Base-by-base conservation (phyloP, 2,888 invertebrate species). In the Drosophila nigricruria region DNA sequence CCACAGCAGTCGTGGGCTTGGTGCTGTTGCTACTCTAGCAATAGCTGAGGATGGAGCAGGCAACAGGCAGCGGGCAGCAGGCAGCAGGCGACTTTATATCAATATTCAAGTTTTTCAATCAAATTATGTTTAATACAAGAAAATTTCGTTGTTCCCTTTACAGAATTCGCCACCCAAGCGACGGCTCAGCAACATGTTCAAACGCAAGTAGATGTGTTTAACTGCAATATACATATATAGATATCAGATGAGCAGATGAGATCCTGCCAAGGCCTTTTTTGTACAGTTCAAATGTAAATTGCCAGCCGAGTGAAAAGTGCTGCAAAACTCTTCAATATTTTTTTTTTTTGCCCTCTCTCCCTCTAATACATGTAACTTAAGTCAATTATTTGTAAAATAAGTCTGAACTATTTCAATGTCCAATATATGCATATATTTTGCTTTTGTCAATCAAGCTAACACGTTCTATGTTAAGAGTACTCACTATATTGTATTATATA, bases 101-200 rank as follows among this genome's bases (percentile, higher is more conserved):
- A 5, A 16, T 52, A 34, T 20, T 52, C 8, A 14, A 62, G 10
- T 34, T 5, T 5, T 30, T 3, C 16, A 20, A n/a, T 47, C 14
- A 14, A 23, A 36, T 32, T 18, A 18, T 32, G 14, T 47, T 53
- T 45, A 64, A 65, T 25, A 18, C 18, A 25, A 27, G n/a, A 27
- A 43, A 66, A 57, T 62, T 70, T 34, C 30, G 18, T 81, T 66
- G 38, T 73, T 38, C 60, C 60, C 58, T 78, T 89, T 90, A 40
- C 91, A 93, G 93, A 93, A 93, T 49, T 89, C 92, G 4, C 91
- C 93, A 34, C 93, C 92, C 14, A 92, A 88, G 74, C 84, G 92
- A 75, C 90, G 92, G 14, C 86, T 92, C 40, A 93, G 93, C 79
- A 92, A 82, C 80, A 91, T 93, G 69, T 93, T 93, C 67, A 92